Base-by-base conservation (phyloP, 2,113 vertebrate genomes). In the Lepus timidus region DNA sequence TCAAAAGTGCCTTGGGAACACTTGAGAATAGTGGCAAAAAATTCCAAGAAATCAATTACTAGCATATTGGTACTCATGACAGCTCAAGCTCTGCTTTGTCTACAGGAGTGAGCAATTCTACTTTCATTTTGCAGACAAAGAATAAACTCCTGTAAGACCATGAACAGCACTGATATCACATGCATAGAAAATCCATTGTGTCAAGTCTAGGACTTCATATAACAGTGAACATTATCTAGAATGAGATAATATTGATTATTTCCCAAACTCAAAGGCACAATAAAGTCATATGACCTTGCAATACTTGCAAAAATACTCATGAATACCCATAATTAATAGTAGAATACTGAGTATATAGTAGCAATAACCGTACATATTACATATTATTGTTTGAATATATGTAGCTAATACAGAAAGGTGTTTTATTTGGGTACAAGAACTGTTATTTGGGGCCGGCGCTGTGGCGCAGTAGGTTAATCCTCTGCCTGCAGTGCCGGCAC, bases 1-100 rank as follows among this genome's bases (percentile, higher is more conserved):
- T 93, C 51, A 88, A 81, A 96, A 85, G 73, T 61, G 33, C 17
- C 17, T 13, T 52, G 23, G 96, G 52, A 84, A 74, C 6, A 29
- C 22, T 88, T 64, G 70, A 51, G 73, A 68, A 9, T 3, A 44
- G 6, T 62, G 16, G 14, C 17, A 61, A 95, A 93, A 74, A 4
- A 71, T 33, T 9, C 27, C 31, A 88, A 84, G 31, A 88, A 88
- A 93, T 93, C n/a, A 64, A 22, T 84, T 62, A 68, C 36, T 12
- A 73, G 19, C 2, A 17, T 81, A 64, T 73, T 11, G 11, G 9
- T 31, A 49, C 44, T 67, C 33, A 31, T 29, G 12, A 88, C 10
- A 22, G 16, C 33, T 13, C 61, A 33, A 64, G 31, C 4, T 22
- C 9, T 23, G 4, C 22, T 27, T 70, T 51, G 1, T 81, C 25